Conservation (phyloP, 2,113 vertebrate genomes). For the Elaphurus davidianus region DNA sequence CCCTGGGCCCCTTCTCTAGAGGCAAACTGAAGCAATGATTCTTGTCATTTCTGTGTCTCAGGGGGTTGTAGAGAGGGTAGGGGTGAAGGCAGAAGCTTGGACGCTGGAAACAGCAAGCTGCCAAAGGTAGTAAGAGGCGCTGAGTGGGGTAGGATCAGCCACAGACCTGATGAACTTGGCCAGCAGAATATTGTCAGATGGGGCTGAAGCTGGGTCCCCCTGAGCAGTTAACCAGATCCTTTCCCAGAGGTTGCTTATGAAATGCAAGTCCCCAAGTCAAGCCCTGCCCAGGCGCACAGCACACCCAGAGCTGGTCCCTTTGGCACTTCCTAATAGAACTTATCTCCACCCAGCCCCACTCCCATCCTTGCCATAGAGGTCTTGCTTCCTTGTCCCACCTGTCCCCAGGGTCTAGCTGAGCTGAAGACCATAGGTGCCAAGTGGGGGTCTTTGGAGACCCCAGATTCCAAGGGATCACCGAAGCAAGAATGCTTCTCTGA, state of each 20-base stretch:
- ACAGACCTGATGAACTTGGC: neutral
- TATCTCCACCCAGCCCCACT: neutral
- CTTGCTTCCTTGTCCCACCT: neutral
- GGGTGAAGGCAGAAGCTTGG: neutral
- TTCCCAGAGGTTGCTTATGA: neutral
- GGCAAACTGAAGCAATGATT: neutral
- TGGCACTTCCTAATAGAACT: neutral
- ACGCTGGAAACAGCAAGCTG: neutral
- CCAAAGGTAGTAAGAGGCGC: neutral
- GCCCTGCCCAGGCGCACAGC: fast-evolving
- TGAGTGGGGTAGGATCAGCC: neutral
- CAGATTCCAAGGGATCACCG: neutral
- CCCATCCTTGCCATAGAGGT: neutral
- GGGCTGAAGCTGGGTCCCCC: neutral
- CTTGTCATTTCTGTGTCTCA: neutral
- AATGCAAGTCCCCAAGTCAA: neutral
- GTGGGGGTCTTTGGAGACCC: neutral
- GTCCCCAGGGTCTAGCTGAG: neutral
- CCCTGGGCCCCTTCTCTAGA: neutral
- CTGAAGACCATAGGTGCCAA: neutral
- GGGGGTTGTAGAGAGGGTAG: no score
- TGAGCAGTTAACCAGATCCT: neutral
- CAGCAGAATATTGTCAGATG: neutral
- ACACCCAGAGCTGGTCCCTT: neutral
- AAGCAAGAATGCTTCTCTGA: neutral